These are phyloP conservation scores for Threskiornis aethiopicus DNA, from an alignment of 2,797 vertebrate genomes.

Conservation along the genomic window DNA sequence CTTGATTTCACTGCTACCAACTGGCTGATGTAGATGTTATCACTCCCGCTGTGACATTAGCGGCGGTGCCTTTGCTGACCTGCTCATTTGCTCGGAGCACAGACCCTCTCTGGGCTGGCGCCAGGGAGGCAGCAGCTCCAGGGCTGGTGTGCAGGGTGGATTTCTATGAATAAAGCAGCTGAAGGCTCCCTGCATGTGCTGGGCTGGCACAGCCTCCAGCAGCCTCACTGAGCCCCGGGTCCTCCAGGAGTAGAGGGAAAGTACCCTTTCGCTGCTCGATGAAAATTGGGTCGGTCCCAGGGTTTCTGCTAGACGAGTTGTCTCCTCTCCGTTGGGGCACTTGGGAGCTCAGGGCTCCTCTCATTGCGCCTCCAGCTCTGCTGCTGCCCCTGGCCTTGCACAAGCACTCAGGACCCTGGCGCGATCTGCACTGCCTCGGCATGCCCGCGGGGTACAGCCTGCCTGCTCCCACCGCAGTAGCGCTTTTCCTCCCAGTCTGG, in stretches of 20 bases:
- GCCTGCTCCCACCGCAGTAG: background rate
- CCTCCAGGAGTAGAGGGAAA: background rate
- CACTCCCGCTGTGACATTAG: background rate
- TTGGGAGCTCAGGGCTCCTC: background rate
- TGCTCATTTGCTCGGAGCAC: background rate
- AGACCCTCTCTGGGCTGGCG: background rate
- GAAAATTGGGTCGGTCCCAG: background rate
- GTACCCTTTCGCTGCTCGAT: accelerated
- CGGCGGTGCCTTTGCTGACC: background rate
- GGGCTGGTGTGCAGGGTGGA: background rate
- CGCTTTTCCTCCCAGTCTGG: background rate
- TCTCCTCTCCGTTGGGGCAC: background rate
- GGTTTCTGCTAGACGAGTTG: accelerated
- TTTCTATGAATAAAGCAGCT: background rate
- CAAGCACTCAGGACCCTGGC: background rate
- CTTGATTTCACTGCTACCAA: background rate
- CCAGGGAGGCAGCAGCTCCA: background rate
- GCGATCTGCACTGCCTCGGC: accelerated
- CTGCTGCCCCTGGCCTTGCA: background rate
- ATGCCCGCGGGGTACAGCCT: background rate
- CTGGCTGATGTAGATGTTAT: background rate
- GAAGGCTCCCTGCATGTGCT: background rate
- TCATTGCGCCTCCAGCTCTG: background rate
- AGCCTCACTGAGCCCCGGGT: background rate
- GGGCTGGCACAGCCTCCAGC: background rate